Conservation (phyloP, 2,888 invertebrate species). For the Auanema sp. region DNA sequence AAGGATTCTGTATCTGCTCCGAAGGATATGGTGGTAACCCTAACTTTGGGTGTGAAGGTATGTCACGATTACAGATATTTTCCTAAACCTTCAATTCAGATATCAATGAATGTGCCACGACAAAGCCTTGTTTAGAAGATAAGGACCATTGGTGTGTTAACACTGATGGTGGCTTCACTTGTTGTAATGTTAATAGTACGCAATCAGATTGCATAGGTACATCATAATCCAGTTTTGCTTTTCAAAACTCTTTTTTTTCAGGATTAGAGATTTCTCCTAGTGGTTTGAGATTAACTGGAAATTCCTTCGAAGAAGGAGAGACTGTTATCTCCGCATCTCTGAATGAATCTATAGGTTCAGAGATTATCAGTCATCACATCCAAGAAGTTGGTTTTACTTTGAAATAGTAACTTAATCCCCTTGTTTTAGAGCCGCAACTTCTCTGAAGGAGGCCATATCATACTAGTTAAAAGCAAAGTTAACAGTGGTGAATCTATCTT, state of each 20-base stretch:
- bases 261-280: slow-evolving; percentile 14
- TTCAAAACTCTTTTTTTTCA: slow-evolving; percentile 9
- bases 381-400: slow-evolving; percentile 3
- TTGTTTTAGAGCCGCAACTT: slow-evolving; percentile 30
- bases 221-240: neutral
- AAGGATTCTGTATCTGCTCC: slow-evolving; percentile 50
- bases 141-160: slow-evolving; percentile 60
- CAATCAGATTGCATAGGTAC: slow-evolving; percentile 35
- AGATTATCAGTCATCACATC: slow-evolving; percentile 9
- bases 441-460: slow-evolving; percentile 41
- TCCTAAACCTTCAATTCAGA: slow-evolving; percentile 27
- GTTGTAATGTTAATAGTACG: slow-evolving; percentile 49
- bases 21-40: slow-evolving; percentile 54
- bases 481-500: slow-evolving; percentile 22
- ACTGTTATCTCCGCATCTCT: slow-evolving; percentile 1
- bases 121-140: slow-evolving; percentile 36
- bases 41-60: slow-evolving; percentile 49
- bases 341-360: slow-evolving; percentile 10
- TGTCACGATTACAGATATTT: slow-evolving; percentile 5
- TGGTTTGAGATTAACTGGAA: slow-evolving; percentile 6
- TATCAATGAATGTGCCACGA: slow-evolving; percentile 39
- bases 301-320: slow-evolving; percentile 5
- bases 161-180: slow-evolving; percentile 58
- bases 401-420: neutral
- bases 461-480: slow-evolving; percentile 37